Conservation (phyloP, 2,888 invertebrate species). For the Pterostichus niger region DNA sequence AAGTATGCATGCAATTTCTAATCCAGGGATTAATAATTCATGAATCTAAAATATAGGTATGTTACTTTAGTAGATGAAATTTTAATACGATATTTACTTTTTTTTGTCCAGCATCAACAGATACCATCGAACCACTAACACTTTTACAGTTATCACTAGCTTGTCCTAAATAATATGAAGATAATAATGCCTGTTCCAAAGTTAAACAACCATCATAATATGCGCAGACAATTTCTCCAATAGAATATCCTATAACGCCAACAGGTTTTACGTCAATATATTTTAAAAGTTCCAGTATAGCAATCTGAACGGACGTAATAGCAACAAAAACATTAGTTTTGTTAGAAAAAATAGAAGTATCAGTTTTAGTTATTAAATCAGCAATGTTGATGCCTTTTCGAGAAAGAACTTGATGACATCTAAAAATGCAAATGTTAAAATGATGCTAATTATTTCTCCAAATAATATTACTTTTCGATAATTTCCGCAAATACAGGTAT, state of each 20-base stretch:
- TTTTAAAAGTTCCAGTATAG: slow-evolving; percentile 77
- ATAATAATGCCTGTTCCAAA: slow-evolving; percentile 88
- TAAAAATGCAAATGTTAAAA: slow-evolving; percentile 69
- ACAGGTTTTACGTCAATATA: slow-evolving; percentile 75
- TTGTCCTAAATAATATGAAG: slow-evolving; percentile 90
- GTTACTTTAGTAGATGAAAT: no score
- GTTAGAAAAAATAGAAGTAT: slow-evolving; percentile 83
- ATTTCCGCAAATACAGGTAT: slow-evolving; percentile 87
- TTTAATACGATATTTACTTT: slow-evolving; percentile 22
- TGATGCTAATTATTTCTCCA: not conserved
- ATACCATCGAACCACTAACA: slow-evolving; percentile 89
- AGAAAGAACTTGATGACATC: slow-evolving; percentile 82
- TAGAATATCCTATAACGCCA: slow-evolving; percentile 83
- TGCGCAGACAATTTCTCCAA: slow-evolving; percentile 94
- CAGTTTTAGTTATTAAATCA: slow-evolving; percentile 81
- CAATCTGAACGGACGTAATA: slow-evolving; percentile 85
- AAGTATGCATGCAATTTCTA: slow-evolving; percentile 93
- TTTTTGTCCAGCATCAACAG: slow-evolving; percentile 79
- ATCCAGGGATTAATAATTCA: slow-evolving; percentile 84
- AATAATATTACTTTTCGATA: slow-evolving; percentile 79
- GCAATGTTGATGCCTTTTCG: slow-evolving; percentile 84
- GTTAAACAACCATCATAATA: slow-evolving; percentile 94
- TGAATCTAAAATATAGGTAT: slow-evolving; percentile 75
- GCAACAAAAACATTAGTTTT: slow-evolving; percentile 86
- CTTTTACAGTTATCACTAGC: slow-evolving; percentile 83